Percentiles rank a stretch among this genome's conserved stretches.
Conservation (phyloP, 2,888 invertebrate species). For the Lagria hirta region DNA sequence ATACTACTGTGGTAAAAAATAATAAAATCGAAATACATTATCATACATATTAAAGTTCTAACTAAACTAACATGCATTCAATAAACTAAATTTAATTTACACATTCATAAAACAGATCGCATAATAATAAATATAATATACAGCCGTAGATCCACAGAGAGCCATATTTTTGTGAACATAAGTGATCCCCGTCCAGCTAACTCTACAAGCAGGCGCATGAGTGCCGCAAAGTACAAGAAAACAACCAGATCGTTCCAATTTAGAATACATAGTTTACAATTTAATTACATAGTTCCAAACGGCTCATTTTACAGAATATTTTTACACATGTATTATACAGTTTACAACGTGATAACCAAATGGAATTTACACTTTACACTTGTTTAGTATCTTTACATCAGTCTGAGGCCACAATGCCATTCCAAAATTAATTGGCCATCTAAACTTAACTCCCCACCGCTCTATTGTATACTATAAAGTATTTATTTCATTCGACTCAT, state of each 20-base stretch:
- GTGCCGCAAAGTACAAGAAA: conserved; percentile 31
- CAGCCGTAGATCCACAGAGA: conserved; percentile 53
- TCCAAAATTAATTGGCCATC: conserved; percentile 45
- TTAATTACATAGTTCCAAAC: conserved; percentile 46
- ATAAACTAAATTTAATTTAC: conserved; percentile 51
- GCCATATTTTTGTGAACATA: conserved; percentile 48
- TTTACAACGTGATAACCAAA: conserved; percentile 52
- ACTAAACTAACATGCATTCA: conserved; percentile 53
- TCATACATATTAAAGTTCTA: conserved; percentile 52
- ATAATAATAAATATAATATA: conserved; percentile 52
- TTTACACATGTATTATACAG: conserved; percentile 56
- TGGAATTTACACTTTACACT: conserved; percentile 57
- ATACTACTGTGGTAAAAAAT: conserved; percentile 54
- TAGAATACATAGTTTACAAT: conserved; percentile 44
- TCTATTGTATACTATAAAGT: conserved; percentile 23
- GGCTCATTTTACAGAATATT: conserved; percentile 52
- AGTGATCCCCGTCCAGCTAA: conserved; percentile 58
- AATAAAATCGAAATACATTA: conserved; percentile 55
- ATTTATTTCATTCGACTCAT: too few species aligned
- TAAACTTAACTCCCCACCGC: conserved; percentile 44
- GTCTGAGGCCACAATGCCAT: conserved; percentile 52
- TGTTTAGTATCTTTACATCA: conserved; percentile 56
- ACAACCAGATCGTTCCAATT: conserved; percentile 28
- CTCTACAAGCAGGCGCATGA: conserved; percentile 46
- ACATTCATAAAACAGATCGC: conserved; percentile 51